phyloP scores from a whole-genome alignment of 2,888 invertebrate species.

The Aporophyla lueneburgensis region DNA sequence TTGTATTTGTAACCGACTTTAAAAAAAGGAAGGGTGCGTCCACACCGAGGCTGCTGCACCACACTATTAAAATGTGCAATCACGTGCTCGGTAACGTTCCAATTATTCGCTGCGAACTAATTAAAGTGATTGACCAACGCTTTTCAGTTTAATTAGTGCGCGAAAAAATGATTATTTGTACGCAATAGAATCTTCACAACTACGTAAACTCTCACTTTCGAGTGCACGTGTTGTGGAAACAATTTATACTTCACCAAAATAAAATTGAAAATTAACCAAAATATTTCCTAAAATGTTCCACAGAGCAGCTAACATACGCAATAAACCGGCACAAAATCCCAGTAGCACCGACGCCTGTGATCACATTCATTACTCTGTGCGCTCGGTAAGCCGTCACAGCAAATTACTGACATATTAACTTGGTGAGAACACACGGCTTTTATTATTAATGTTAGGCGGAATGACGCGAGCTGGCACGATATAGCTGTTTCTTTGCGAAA shows the following conservation, averaged over 20 bases:
- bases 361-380: slow-evolving; percentile 15
- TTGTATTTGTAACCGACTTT: too few relatives aligned
- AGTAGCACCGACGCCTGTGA: not conserved
- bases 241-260: too few relatives aligned
- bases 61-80: too few relatives aligned
- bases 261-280: not conserved
- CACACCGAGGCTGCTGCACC: not conserved
- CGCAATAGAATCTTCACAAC: not conserved
- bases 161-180: not conserved
- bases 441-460: slow-evolving; percentile 10
- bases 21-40: too few relatives aligned
- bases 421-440: slow-evolving; percentile 22
- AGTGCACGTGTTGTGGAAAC: too few relatives aligned
- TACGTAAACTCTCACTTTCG: not conserved
- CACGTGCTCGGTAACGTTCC: not conserved
- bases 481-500: not conserved
- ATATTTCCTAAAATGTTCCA: not conserved
- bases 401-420: slow-evolving; percentile 36
- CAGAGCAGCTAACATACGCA: not conserved
- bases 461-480: too few relatives aligned
- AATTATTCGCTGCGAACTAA: slow-evolving; percentile 14
- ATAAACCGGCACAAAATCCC: not conserved
- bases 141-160: slow-evolving; percentile 25
- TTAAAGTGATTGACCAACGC: slow-evolving; percentile 14
- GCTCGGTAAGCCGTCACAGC: slow-evolving; percentile 3